Evolutionary conservation across 2,113 vertebrate genomes (phyloP), one percentile per base, ranked within the genome.

Genomic region (Apus apus): DNA sequence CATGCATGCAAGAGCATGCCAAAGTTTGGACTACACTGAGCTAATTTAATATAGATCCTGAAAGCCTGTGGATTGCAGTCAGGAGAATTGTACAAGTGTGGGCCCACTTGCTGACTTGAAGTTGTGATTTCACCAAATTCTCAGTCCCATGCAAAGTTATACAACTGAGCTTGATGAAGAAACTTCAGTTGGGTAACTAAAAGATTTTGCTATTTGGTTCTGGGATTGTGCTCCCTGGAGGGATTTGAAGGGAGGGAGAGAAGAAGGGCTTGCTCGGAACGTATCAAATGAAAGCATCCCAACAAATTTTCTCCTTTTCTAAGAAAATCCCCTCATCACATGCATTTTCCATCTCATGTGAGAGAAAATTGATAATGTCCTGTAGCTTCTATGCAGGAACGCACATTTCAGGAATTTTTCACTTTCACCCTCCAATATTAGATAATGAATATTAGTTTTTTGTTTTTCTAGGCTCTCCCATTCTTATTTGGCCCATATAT

Each of bases 211-310:
- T 58, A 0, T 57, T 72, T 57, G 2, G 6, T 46, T 90, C 21
- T 54, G 34, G 11, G 30, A 79, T 34, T 14, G 3, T 14, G 2
- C 0, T 4, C 3, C 3, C 20, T 15, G 4, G 27, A 62, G 8
- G 5, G 5, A 30, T 71, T 60, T 75, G 53, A 26, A 61, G 13
- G 34, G 9, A 84, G 27, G 22, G 19, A 74, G 15, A 62, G 15
- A 75, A 54, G 14, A 25, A 21, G 30, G 8, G 2, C 11, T 50
- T 80, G 22, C 23, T 75, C 15, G 72, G 67, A 72, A 48, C 21
- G 15, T 4, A 64, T 36, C n/a, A 73, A 5, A 18, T 77, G 21
- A 38, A 82, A 67, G 20, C 12, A 61, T n/a, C 14, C 14, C 6
- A 26, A 68, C 0, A 56, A 16, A 3, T 68, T 38, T 78, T 78